Percentiles rank a stretch among this genome's conserved stretches.
These are phyloP conservation scores for silkworm (Bombyx mori) DNA, from an alignment of 1,140 invertebrate genomes.

Conservation along the genomic window ASM3026992v2 NC_085123.1:7979501-7980000, in stretches of 20 bases:
- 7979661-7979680: conserved; percentile 11
- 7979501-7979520: neutral
- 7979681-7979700: conserved; percentile 23
- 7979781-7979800: conserved; percentile 50
- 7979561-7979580: conserved; percentile 3
- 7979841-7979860: conserved; percentile 53
- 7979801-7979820: conserved; percentile 57
- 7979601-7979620: conserved; percentile 9
- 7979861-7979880: conserved; percentile 2
- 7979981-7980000: conserved; percentile 30
- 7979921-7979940: neutral
- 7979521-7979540: conserved; percentile 11
- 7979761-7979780: conserved; percentile 24
- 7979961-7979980: conserved; percentile 29
- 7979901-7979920: neutral
- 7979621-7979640: conserved; percentile 35
- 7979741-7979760: conserved; percentile 48
- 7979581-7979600: conserved; percentile 15
- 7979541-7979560: conserved; percentile 15
- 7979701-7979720: conserved; percentile 45
- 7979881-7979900: neutral
- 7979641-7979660: conserved; percentile 38
- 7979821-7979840: conserved; percentile 36
- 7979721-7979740: conserved; percentile 30
- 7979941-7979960: conserved; percentile 22